Evolutionary conservation across 2,888 invertebrate species (phyloP).

Genomic region (Lycia hirtaria): DNA sequence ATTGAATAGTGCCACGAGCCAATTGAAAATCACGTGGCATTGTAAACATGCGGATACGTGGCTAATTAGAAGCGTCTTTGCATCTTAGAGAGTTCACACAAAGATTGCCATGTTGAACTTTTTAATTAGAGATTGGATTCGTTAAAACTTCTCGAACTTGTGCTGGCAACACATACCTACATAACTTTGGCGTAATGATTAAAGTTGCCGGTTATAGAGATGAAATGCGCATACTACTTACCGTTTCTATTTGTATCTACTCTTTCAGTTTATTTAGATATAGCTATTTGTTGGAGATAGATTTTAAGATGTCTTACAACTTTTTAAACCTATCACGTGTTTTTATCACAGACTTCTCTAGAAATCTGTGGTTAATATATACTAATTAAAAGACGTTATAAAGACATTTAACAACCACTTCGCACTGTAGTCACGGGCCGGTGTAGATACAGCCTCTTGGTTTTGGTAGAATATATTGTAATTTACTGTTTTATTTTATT

Average conservation of each 20-base stretch:
- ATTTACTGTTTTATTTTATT: too few species aligned
- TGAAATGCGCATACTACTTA: not conserved
- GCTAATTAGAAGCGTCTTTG: slow-evolving; percentile 25
- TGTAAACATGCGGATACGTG: slow-evolving; percentile 1
- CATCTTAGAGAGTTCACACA: slow-evolving; percentile 10
- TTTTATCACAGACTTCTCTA: too few species aligned
- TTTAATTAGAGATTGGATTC: slow-evolving; percentile 33
- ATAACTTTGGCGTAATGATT: not conserved
- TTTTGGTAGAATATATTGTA: too few species aligned
- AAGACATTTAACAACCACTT: too few species aligned
- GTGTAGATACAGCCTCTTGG: too few species aligned
- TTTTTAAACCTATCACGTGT: too few species aligned
- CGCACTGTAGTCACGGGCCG: too few species aligned
- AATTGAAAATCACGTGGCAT: not conserved
- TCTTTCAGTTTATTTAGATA: too few species aligned
- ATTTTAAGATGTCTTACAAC: too few species aligned
- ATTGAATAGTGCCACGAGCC: not conserved
- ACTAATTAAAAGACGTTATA: too few species aligned
- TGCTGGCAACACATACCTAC: slow-evolving; percentile 4
- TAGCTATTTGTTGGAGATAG: too few species aligned
- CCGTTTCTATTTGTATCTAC: not conserved
- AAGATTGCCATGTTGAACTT: slow-evolving; percentile 29
- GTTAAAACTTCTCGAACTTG: slow-evolving; percentile 23
- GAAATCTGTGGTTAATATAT: too few species aligned
- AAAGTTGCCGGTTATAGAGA: not conserved